phyloP scores from a whole-genome alignment of 2,113 vertebrate species.

The Oreochromis spilurus region DNA sequence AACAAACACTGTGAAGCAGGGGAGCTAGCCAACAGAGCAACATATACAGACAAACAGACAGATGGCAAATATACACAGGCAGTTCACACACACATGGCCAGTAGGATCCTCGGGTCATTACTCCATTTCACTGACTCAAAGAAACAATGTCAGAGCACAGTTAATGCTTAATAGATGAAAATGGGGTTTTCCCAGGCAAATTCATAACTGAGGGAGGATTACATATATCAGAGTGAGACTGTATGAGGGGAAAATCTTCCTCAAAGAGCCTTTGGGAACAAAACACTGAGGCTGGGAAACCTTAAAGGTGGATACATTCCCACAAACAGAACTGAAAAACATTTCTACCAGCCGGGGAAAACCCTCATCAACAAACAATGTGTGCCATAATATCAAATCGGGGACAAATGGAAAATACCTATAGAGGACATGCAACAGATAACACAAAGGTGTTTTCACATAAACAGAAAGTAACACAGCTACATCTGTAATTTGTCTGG shows the following conservation, averaged over 20 bases:
- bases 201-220: neutral
- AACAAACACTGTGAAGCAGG: neutral
- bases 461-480: neutral
- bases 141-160: neutral
- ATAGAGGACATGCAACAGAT: neutral
- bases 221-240: neutral
- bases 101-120: neutral
- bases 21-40: neutral
- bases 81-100: neutral
- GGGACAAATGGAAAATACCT: neutral
- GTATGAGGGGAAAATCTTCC: neutral
- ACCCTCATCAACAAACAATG: neutral
- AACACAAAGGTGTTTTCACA: neutral
- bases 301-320: neutral
- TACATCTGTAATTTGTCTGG: neutral
- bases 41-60: neutral
- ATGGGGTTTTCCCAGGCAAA: conserved; percentile 6
- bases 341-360: conserved; percentile 3
- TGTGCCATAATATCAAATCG: neutral
- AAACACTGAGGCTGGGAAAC: neutral
- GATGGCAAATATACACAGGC: neutral
- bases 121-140: neutral
- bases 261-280: neutral
- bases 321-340: neutral
- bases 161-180: neutral